Evolutionary conservation across 1,140 invertebrate species (phyloP).

Genomic region (Caenorhabditis latens): DNA sequence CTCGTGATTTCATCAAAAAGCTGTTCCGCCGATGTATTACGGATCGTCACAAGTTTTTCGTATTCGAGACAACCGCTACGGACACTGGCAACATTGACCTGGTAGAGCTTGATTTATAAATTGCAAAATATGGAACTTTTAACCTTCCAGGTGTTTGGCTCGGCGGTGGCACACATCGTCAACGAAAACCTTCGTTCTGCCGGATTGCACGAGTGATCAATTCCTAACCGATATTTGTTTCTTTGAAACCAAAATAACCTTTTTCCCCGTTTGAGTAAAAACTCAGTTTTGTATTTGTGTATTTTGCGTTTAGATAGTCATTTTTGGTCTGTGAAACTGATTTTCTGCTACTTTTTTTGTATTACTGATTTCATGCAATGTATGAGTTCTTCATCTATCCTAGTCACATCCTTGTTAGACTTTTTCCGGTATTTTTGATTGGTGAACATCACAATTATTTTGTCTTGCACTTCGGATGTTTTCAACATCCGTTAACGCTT

Average conservation of each 20-base stretch:
- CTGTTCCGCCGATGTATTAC: slow-evolving; percentile 61
- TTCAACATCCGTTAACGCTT: neutral
- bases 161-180: slow-evolving; percentile 67
- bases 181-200: slow-evolving; percentile 66
- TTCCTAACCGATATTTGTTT: neutral
- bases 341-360: neutral
- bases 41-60: slow-evolving; percentile 60
- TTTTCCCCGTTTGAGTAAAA: neutral
- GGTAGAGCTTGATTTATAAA: neutral
- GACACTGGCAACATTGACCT: slow-evolving; percentile 67
- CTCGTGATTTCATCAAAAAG: slow-evolving; percentile 58
- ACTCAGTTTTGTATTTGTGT: neutral
- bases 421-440: neutral
- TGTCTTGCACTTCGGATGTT: no score
- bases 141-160: slow-evolving; percentile 61
- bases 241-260: neutral
- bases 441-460: no score
- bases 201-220: slow-evolving; percentile 60
- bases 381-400: neutral
- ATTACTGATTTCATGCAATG: neutral
- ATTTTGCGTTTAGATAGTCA: neutral
- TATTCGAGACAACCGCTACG: slow-evolving; percentile 65
- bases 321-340: no score
- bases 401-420: neutral
- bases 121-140: neutral